Conservation (phyloP, 2,888 invertebrate species). For the Ephialtes manifestator region DNA sequence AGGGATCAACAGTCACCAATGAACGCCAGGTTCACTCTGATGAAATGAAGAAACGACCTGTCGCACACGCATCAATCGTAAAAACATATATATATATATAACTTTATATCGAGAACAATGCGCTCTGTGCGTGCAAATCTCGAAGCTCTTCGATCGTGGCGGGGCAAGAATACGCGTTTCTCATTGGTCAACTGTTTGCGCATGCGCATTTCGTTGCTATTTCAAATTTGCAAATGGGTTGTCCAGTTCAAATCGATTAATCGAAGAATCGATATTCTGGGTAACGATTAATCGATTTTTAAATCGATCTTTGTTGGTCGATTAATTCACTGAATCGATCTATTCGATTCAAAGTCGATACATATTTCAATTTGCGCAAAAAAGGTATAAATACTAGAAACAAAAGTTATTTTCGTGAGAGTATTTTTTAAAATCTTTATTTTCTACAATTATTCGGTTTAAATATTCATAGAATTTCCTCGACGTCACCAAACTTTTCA, state of each 20-base stretch:
- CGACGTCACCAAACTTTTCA: no score
- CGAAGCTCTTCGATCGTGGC: not conserved
- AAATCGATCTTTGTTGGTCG: not conserved
- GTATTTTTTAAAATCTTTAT: no score
- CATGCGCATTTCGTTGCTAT: not conserved
- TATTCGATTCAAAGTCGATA: not conserved
- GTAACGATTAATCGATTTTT: not conserved
- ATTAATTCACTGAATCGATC: not conserved
- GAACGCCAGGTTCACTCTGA: slow-evolving; percentile 31
- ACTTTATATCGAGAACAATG: slow-evolving; percentile 5
- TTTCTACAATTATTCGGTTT: no score
- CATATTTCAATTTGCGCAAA: not conserved
- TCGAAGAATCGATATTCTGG: not conserved
- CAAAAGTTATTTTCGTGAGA: no score
- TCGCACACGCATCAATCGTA: slow-evolving; percentile 11
- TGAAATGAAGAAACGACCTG: slow-evolving; percentile 30
- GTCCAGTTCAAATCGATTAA: no score
- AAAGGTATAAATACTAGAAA: no score
- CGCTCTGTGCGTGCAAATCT: slow-evolving; percentile 3
- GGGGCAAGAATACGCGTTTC: not conserved
- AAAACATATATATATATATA: slow-evolving; percentile 2
- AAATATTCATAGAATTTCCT: no score
- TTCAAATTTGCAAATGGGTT: no score
- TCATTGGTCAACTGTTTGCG: not conserved
- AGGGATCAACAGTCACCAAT: slow-evolving; percentile 14